Percentiles rank a stretch among this genome's conserved stretches.
phyloP scores from a whole-genome alignment of 2,113 vertebrate species.

The Ptychochromis oligacanthus region DNA sequence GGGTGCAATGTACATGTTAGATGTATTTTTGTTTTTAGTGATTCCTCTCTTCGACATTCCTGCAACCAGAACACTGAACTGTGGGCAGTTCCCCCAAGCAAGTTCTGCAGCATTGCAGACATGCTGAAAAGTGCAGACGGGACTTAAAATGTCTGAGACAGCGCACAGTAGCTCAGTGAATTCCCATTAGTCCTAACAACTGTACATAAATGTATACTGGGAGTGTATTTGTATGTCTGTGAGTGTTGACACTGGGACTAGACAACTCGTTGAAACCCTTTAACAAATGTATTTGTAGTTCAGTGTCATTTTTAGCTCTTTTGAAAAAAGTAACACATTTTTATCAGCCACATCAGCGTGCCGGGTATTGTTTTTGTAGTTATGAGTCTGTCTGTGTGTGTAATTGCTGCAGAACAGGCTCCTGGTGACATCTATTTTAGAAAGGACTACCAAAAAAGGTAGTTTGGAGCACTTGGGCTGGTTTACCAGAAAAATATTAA shows the following conservation, averaged over 20 bases:
- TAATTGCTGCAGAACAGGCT: background rate
- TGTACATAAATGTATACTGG: background rate
- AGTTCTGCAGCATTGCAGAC: constrained; percentile 24
- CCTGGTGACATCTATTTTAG: background rate
- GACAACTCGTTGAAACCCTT: background rate
- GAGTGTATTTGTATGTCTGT: background rate
- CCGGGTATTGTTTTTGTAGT: no score
- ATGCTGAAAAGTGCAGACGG: background rate
- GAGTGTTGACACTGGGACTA: background rate
- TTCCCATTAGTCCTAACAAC: background rate
- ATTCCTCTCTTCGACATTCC: background rate
- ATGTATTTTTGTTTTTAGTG: background rate
- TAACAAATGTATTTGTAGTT: background rate
- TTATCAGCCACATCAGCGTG: no score
- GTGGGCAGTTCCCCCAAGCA: background rate
- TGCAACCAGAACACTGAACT: background rate
- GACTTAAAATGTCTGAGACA: background rate
- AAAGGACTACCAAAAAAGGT: background rate
- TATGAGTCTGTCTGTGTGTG: background rate
- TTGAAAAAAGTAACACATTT: background rate
- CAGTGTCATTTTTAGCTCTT: background rate
- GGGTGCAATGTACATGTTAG: background rate
- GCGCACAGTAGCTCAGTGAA: background rate
- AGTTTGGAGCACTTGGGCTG: background rate
- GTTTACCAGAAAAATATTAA: background rate